Evolutionary conservation across 2,113 vertebrate species (phyloP).

Genomic region (Azemiops feae): DNA sequence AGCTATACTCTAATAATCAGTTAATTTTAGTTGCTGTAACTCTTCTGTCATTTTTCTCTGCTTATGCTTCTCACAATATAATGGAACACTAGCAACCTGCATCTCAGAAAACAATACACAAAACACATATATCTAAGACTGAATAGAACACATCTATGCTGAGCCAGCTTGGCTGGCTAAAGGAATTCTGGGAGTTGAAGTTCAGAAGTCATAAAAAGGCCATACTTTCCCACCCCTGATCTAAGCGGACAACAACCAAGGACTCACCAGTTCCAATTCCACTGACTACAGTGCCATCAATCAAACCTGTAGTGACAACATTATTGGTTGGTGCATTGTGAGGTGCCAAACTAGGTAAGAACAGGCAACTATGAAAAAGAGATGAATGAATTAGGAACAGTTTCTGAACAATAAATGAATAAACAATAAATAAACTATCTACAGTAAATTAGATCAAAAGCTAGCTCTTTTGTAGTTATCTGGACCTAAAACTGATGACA

Average conservation of each 20-base stretch:
- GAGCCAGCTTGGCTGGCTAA: neutral
- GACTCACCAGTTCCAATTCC: slow-evolving; percentile 90
- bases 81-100: neutral
- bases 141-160: too few relatives aligned
- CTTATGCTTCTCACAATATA: neutral
- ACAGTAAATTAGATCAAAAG: neutral
- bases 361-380: slow-evolving; percentile 82
- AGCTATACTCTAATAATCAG: neutral
- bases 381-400: neutral
- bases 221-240: neutral
- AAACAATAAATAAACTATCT: neutral
- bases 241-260: neutral
- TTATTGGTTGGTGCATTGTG: slow-evolving; percentile 91
- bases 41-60: neutral
- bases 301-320: slow-evolving; percentile 83
- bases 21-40: neutral
- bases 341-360: slow-evolving; percentile 94
- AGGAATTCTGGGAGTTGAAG: too few relatives aligned
- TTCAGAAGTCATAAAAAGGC: neutral
- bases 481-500: neutral
- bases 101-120: neutral
- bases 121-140: neutral
- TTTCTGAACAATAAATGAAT: neutral
- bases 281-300: slow-evolving; percentile 89
- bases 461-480: neutral